Evolutionary conservation across 1,140 invertebrate genomes (phyloP), one percentile per base, ranked within the genome.

Genomic region (Heliconius nattereri): DNA sequence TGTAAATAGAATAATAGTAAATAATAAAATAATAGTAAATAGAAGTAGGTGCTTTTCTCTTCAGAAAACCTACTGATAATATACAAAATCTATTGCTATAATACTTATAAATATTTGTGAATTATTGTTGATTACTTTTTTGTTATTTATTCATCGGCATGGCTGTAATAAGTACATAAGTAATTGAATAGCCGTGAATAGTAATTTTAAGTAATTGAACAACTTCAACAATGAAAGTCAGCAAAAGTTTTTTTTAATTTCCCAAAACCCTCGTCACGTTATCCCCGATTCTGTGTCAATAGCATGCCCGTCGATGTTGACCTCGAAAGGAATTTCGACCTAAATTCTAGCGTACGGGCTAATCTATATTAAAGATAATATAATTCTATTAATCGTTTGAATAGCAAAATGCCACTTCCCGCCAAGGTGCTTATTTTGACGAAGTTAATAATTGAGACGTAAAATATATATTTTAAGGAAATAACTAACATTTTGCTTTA

Each of bases 261-360:
- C 49, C 16, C 71, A 37, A 57, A 66, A 84, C 83, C 84, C 75
- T 83, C 78, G 83, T 80, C 81, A 80, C 35, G 54, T 40, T 26
- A 76, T 76, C 29, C 40, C 76, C 82, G 70, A 81, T 80, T 78
- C 78, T 83, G 89, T 86, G 85, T 80, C 82, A 84, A 87, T 89
- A 83, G 83, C 84, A 82, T 87, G 87, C 86, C 86, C 73, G 78
- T 86, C 87, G 77, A 74, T 76, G 80, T 54, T 85, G 84, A 88
- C 83, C 86, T 85, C 85, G 86, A 84, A 86, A 86, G 85, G 86
- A 83, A 90, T 88, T 85, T 81, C 83, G 89, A 85, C 89, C 89
- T 82, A 85, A 85, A 89, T 92, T 84, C 83, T 76, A 71, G 8
- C 49, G 66, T 66, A 60, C 49, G 80, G 80, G 29, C 71, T 79